phyloP scores from a whole-genome alignment of 2,888 invertebrate species.

The Phragmatobia fuliginosa region DNA sequence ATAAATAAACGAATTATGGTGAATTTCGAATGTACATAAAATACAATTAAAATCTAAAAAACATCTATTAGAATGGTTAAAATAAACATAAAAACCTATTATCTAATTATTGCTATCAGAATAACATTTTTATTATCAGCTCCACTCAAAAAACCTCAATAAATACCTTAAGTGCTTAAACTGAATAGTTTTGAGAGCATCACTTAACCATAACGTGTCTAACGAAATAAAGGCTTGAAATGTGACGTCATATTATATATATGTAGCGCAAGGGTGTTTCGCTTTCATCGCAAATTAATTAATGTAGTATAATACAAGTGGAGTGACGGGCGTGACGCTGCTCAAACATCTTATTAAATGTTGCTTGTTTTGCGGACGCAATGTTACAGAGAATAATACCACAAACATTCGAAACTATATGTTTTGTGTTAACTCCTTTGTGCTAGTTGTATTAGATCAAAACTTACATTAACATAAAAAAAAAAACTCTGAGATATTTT shows the following conservation, averaged over 20 bases:
- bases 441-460: not conserved
- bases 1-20: too few relatives aligned
- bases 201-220: not conserved
- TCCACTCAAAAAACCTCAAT: too few relatives aligned
- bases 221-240: conserved; percentile 14
- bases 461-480: not conserved
- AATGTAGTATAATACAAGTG: conserved; percentile 26
- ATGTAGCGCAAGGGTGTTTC: conserved; percentile 21
- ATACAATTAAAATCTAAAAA: too few relatives aligned
- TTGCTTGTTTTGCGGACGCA: conserved; percentile 11
- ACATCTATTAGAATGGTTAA: too few relatives aligned
- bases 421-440: not conserved
- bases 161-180: too few relatives aligned
- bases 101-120: too few relatives aligned
- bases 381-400: conserved; percentile 5
- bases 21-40: too few relatives aligned
- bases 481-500: too few relatives aligned
- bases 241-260: conserved; percentile 5
- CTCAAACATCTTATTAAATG: conserved; percentile 30
- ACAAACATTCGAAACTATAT: not conserved
- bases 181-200: not conserved
- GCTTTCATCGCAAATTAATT: conserved; percentile 46
- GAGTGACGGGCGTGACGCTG: not conserved
- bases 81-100: too few relatives aligned
- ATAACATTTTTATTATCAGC: too few relatives aligned